Base-by-base conservation (phyloP, 2,888 invertebrate genomes). In the Lithosia quadra region DNA sequence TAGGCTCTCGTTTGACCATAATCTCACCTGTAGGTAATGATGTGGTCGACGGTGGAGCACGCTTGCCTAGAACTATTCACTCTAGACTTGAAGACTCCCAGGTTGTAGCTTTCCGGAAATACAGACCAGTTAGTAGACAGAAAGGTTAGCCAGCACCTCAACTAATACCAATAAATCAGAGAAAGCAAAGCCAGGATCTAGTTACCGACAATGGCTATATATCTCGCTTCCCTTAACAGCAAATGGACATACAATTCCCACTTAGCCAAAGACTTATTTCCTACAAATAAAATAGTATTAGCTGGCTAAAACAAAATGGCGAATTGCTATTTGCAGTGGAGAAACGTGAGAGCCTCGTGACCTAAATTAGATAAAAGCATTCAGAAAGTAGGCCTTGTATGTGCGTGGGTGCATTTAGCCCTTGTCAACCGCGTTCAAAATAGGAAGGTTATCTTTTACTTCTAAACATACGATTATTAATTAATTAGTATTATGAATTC, bases 281-380 rank as follows among this genome's bases (percentile, higher is more conserved):
- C 34, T 1, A 53, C 18, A 64, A 61, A 63, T 57, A 67, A 59
- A 63, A 34, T 28, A 49, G 64, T 60, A 58, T 36, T 59, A 22
- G 13, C 57, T 24, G 21, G 24, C 58, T 22, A 69, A 63, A 77
- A 63, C 53, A 34, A 72, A 71, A 68, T 77, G 67, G 58, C 21
- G 58, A 34, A 65, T 28, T 49, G 56, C 55, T 56, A 70, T 60
- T 11, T 33, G 56, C 55, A 60, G 58, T 72, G 68, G 55, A 59
- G 49, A 28, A 13, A 39, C 60, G 67, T 71, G 56, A 67, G 67
- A 74, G 70, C 67, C 36, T 60, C n/a, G 55, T 71, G 72, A 72
- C 78, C 78, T 71, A 74, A 79, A 78, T 79, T 77, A 65, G 43
- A 65, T 77, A 72, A 74, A 79, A 72, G 67, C 43, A 58, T 72